These are phyloP conservation scores for Capitulum mitella DNA, from an alignment of 2,888 invertebrate species.

Conservation along the genomic window DNA sequence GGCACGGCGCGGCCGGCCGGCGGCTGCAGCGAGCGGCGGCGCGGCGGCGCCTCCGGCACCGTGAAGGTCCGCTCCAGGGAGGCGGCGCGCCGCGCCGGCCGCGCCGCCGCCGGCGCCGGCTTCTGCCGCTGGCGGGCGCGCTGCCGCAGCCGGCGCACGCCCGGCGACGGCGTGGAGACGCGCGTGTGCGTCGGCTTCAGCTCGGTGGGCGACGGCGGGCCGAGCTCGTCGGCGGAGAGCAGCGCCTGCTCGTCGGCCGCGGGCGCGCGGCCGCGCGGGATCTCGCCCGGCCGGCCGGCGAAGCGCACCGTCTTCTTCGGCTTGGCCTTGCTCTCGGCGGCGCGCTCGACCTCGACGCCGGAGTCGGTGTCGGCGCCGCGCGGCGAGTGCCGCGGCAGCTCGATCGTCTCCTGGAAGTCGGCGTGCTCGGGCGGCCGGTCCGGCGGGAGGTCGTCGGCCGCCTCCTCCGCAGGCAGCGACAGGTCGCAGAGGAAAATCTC, in stretches of 20 bases:
- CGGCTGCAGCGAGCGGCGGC: background rate
- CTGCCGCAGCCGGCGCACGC: constrained; percentile 24
- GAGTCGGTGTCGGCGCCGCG: constrained; percentile 27
- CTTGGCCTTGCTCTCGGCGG: constrained; percentile 12
- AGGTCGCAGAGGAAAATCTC: constrained; percentile 28
- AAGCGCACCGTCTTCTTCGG: constrained; percentile 11
- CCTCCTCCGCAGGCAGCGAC: constrained; percentile 24
- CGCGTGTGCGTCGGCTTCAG: constrained; percentile 26
- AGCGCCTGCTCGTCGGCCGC: background rate
- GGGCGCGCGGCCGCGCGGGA: background rate
- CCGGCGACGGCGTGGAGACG: constrained; percentile 27
- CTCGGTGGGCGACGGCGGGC: background rate
- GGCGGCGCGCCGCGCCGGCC: background rate
- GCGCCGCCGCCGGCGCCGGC: constrained; percentile 11
- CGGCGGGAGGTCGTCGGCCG: constrained; percentile 20
- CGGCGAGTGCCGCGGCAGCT: constrained; percentile 29
- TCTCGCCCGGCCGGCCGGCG: background rate
- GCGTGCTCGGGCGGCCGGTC: constrained; percentile 27
- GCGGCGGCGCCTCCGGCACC: background rate
- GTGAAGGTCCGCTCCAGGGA: constrained; percentile 1
- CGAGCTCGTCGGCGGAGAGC: background rate
- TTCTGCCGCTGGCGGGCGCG: constrained; percentile 25
- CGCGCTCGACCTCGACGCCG: constrained; percentile 30
- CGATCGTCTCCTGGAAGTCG: constrained; percentile 29
- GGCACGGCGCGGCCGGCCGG: background rate